A percentile compares a stretch with the other conserved stretches of the same genome.
Conservation (phyloP, 1,140 invertebrate genomes). For the Lamellibrachia luymesi region DNA sequence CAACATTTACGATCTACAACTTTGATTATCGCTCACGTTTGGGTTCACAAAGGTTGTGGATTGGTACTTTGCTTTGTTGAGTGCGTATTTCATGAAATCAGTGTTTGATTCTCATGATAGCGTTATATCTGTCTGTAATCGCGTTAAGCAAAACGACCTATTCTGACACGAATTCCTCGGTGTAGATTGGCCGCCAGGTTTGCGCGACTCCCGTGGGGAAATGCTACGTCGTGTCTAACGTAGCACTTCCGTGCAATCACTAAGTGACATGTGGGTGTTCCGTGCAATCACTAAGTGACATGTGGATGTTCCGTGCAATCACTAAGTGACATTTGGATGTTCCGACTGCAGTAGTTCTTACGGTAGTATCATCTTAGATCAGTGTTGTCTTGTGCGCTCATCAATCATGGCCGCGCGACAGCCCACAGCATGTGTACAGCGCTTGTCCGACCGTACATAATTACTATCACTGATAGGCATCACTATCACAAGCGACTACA, state of each 20-base stretch:
- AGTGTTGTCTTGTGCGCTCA: background rate
- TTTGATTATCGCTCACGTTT: background rate
- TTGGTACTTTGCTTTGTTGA: background rate
- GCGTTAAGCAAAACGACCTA: background rate
- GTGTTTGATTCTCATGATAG: background rate
- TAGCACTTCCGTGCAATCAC: background rate
- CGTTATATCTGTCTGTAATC: background rate
- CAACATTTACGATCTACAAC: background rate
- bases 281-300: no score
- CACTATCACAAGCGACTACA: no score
- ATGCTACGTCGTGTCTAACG: background rate
- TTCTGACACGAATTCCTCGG: background rate
- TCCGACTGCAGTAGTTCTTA: background rate
- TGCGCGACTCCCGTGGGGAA: background rate
- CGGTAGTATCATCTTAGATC: background rate
- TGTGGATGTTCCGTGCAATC: no score
- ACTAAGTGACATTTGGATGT: background rate
- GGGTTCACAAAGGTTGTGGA: background rate
- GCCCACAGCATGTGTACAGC: no score
- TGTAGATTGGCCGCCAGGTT: background rate
- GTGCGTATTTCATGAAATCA: background rate
- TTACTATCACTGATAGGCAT: no score
- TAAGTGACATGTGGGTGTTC: no score
- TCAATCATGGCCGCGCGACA: background rate
- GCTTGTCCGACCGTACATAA: background rate